A percentile compares a stretch with the other conserved stretches of the same genome.
These are phyloP conservation scores for Equus quagga DNA, from an alignment of 2,113 vertebrate species.

Conservation along the genomic window DNA sequence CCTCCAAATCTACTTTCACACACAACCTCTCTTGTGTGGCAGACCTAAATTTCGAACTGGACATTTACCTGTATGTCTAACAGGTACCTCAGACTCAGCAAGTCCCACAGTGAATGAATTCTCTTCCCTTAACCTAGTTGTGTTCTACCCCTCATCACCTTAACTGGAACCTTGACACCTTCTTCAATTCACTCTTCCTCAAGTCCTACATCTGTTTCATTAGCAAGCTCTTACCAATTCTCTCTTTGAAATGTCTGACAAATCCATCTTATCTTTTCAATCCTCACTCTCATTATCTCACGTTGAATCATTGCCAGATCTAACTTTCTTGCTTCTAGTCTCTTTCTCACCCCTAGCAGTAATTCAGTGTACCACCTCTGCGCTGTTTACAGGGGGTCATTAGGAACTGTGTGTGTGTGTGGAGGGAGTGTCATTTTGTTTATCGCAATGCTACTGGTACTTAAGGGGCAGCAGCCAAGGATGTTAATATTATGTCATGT, in stretches of 20 bases:
- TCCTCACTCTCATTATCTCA: neutral
- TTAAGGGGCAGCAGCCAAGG: neutral
- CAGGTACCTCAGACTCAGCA: neutral
- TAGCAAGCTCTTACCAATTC: neutral
- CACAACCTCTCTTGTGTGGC: neutral
- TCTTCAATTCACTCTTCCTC: neutral
- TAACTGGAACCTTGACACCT: neutral
- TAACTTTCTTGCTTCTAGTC: neutral
- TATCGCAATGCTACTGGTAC: neutral
- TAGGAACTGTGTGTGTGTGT: neutral
- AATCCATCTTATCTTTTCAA: neutral
- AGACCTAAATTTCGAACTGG: neutral
- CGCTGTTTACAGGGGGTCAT: neutral
- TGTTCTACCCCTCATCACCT: neutral
- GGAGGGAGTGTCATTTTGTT: neutral
- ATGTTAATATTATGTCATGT: neutral
- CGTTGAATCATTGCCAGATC: neutral
- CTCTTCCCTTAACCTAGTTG: neutral
- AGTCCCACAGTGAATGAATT: neutral
- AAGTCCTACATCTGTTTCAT: neutral
- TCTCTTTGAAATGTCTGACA: neutral
- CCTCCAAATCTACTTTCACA: neutral
- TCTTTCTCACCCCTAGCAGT: neutral
- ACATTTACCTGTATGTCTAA: neutral
- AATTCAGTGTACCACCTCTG: neutral